Evolutionary conservation across 2,113 vertebrate genomes (phyloP), one percentile per base, ranked within the genome.

Genomic region (Zootoca vivipara): DNA sequence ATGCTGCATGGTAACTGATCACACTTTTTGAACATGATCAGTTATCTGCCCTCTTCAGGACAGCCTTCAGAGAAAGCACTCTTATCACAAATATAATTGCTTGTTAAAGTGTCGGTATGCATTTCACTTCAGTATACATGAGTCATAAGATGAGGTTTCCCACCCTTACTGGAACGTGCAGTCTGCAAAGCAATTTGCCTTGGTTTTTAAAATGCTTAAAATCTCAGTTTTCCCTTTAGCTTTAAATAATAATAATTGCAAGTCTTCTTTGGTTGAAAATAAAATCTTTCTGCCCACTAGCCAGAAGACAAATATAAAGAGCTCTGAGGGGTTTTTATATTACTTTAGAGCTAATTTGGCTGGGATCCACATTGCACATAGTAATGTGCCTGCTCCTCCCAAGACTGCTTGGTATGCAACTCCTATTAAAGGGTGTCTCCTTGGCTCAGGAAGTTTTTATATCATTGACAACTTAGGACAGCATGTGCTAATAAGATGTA

Each of bases 71-170:
- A 91, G 85, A 85, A 87, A 33, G 38, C 88, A 18, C 20, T 75
- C 33, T 6, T 74, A 69, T 86, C 42, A 93, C 33, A 69, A 90
- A 80, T 26, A n/a, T 62, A 90, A 88, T 75, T 79, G 20, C 6
- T 73, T 24, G 3, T 82, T 46, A 64, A 93, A 94, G 83, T 20
- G 72, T 16, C 82, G 52, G 46, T 83, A 79, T 86, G 10, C 67
- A 78, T 90, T 94, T 92, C 56, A 10, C 56, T 91, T 88, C 77
- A 90, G 38, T 65, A 77, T 91, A 67, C 74, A 28, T 88, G 78
- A 40, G 40, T 75, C 89, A 42, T 74, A 80, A 88, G 24, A 81
- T 40, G 15, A 9, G 28, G 7, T 82, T 91, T 28, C 26, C 13
- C 85, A 1, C 0, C 5, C 4, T 56, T 72, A 7, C 15, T 2